Conservation (phyloP, 2,888 invertebrate species). For the Habrosyne pyritoides region DNA sequence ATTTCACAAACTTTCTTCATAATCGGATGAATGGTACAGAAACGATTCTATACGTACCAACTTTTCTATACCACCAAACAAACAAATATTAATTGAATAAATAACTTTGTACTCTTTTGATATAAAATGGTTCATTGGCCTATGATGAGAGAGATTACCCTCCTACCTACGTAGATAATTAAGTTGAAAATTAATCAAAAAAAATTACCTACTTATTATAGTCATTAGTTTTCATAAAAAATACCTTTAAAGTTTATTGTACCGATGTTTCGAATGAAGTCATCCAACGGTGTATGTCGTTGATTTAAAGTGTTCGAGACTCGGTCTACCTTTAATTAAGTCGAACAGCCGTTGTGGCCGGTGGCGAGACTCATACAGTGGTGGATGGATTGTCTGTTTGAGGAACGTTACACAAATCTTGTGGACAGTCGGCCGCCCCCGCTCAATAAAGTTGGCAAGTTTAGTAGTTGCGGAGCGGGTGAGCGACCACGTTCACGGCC, state of each 20-base stretch:
- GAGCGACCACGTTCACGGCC: constrained; percentile 77
- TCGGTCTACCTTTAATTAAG: constrained; percentile 35
- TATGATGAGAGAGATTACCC: neutral
- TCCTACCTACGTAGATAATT: neutral
- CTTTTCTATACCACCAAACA: too few relatives aligned
- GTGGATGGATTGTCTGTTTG: constrained; percentile 56
- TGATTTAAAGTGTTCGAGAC: constrained; percentile 32
- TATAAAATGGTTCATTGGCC: neutral
- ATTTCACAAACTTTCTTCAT: too few relatives aligned
- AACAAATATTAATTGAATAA: too few relatives aligned
- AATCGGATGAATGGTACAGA: too few relatives aligned
- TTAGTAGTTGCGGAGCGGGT: constrained; percentile 64
- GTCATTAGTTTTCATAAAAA: constrained; percentile 4
- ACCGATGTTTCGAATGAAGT: constrained; percentile 1
- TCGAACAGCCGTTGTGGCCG: constrained; percentile 28
- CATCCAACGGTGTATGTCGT: constrained; percentile 10
- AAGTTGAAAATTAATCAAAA: neutral
- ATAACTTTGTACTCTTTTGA: neutral
- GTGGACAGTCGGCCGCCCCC: constrained; percentile 65
- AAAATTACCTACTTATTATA: neutral
- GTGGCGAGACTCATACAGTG: constrained; percentile 46
- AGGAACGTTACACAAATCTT: constrained; percentile 63
- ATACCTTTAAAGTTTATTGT: constrained; percentile 2
- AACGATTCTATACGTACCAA: too few relatives aligned
- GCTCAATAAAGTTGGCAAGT: constrained; percentile 66